These are phyloP conservation scores for Hemitrygon akajei DNA, from an alignment of 2,797 vertebrate species.

Conservation along the genomic window DNA sequence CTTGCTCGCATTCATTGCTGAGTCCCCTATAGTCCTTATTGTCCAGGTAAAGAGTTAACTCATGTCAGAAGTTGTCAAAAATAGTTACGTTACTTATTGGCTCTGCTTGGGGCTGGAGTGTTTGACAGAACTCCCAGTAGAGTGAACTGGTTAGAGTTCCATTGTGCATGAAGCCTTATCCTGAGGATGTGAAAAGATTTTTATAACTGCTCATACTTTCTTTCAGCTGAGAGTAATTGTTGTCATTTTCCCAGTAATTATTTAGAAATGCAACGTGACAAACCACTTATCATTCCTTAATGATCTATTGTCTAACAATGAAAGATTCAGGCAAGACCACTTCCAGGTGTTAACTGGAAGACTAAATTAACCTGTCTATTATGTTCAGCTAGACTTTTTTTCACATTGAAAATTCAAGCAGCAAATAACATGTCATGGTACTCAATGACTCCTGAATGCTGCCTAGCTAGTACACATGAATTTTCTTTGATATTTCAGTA, in stretches of 20 bases:
- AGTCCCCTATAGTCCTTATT: no score
- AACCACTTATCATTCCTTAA: not conserved
- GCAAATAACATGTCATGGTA: not conserved
- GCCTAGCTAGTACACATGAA: not conserved
- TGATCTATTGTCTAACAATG: not conserved
- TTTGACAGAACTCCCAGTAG: no score
- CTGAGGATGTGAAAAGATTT: no score
- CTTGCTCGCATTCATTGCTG: no score
- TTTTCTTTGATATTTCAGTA: not conserved
- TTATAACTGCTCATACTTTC: no score
- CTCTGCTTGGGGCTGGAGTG: no score
- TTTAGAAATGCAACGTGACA: not conserved
- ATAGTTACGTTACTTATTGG: no score
- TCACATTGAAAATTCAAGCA: slow-evolving; percentile 12
- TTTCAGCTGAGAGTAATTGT: not conserved
- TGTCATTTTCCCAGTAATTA: not conserved
- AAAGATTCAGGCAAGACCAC: not conserved
- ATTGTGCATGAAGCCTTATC: no score
- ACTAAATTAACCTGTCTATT: not conserved
- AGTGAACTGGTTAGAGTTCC: no score
- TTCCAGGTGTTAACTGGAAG: slow-evolving; percentile 15
- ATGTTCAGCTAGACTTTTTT: not conserved
- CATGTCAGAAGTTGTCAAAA: no score
- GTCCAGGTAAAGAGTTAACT: no score
- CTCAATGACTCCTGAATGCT: not conserved